Conservation (phyloP, 2,113 vertebrate species). For the Apistogramma diplotaenia region DNA sequence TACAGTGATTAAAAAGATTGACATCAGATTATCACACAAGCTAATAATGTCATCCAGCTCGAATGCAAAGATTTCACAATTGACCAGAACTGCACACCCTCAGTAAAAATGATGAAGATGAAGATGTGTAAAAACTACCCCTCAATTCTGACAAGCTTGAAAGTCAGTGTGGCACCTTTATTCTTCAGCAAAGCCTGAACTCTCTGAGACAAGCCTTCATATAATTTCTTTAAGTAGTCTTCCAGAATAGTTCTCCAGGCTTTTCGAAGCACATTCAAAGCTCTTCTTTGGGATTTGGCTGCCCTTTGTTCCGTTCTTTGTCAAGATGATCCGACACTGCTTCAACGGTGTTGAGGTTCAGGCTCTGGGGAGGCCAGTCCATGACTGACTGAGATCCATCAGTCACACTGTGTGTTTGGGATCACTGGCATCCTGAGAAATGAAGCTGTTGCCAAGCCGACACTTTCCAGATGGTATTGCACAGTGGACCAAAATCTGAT, state of each 20-base stretch:
- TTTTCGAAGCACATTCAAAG: neutral
- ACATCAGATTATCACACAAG: neutral
- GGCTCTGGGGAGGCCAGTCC: no score
- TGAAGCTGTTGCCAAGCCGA: neutral
- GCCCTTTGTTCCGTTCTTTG: neutral
- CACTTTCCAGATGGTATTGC: neutral
- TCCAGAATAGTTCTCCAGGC: neutral
- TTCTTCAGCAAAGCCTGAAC: rapidly evolving
- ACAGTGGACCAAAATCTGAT: neutral
- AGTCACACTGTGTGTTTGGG: neutral
- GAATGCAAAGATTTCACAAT: neutral
- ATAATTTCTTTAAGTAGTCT: neutral
- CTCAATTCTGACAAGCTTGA: neutral
- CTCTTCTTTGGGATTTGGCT: neutral
- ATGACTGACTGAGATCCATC: neutral
- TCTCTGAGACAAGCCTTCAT: rapidly evolving
- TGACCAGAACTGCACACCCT: neutral
- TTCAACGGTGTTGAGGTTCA: no score
- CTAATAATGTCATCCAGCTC: neutral
- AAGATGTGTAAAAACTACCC: neutral
- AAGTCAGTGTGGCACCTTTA: neutral
- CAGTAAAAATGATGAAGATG: neutral
- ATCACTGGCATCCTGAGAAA: neutral
- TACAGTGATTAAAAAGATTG: neutral
- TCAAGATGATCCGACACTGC: neutral